Evolutionary conservation across 92 coral and sea anemone genomes (phyloP), one percentile per base, ranked within the genome.

Genomic region (Epizoanthus scotinus): DNA sequence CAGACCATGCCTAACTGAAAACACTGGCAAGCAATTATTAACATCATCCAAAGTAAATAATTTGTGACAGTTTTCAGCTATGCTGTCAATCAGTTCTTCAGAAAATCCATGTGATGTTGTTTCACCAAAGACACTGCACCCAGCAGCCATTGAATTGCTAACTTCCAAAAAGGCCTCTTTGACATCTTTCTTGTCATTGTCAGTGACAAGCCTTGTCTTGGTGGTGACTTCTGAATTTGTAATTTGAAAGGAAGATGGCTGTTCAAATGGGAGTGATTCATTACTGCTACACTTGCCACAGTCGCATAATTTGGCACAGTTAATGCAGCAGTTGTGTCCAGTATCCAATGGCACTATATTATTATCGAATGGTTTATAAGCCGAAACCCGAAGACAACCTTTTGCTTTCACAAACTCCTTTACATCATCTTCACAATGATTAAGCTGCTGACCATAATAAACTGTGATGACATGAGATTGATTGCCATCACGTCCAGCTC

Each of bases 401-500:
- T 28, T 40, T 19, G 50, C 20, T 28, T 71, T 71, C 18, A 71
- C 31, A 24, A 71, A 71, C 12, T 18, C 42, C 50, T 54, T 47
- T 22, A 71, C 50, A 20, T 71, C 78, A 5, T 71, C 36, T 49
- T 78, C 82, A 26, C 82, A 78, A 44, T 78, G 82, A 14, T 12
- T 66, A 14, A 80, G 31, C 55, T 80, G 84, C 26, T 80, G 84
- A 6, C 63, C 84, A 80, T 80, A 56, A 47, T 20, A 80, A 20
- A 68, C 29, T 14, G 27, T 13, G 12, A 64, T 63, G 21, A 83
- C 69, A 83, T 83, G 56, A 2, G 82, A 54, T 19, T 21, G 42
- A 27, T 27, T 27, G 52, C 83, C 77, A 84, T 75, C 68, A 12
- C 83, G 31, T 4, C 87, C 78, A 59, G 87, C 87, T 18, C 77